Evolutionary conservation across 2,888 invertebrate genomes (phyloP), one percentile per base, ranked within the genome.

Genomic region (Limenitis camilla): DNA sequence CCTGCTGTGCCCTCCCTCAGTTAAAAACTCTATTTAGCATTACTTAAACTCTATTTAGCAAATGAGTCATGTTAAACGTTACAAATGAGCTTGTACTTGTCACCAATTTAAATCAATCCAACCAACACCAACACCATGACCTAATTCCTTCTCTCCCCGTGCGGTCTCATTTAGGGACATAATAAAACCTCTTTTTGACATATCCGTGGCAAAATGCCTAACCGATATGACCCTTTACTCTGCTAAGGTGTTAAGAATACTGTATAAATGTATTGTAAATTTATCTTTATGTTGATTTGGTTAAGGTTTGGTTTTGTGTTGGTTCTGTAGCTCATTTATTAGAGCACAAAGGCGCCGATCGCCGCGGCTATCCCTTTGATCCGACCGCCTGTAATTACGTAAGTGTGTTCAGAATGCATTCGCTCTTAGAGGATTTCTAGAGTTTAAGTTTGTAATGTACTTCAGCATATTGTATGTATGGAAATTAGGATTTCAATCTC

Each of bases 141-240:
- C 81, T 76, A 78, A 79, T 80, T 81, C 74, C n/a, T n/a, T n/a
- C 62, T 63, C 76, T 60, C 68, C 74, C 73, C 77, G 81, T 80
- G 84, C 70, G 84, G 82, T 84, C 82, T 76, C 83, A 82, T 87
- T 86, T 86, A 83, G 78, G 71, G 70, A 67, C 68, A 77, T 78
- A 79, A 87, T 88, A 87, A 88, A 85, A 84, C 78, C 82, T 77
- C 82, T 85, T 88, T 83, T 88, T 88, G 88, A 88, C 88, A 84
- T 80, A 83, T 84, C 87, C 86, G 80, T 86, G 88, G 87, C 88
- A 88, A 86, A 87, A 88, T 81, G 85, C 83, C 81, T 83, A 82
- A 84, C 86, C 78, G 83, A 85, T 86, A 85, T 76, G 79, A 80
- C 78, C 81, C 79, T 77, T 78, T 81, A 78, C 76, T 76, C 74